phyloP scores from a whole-genome alignment of 2,797 vertebrate species.

The Pipistrellus kuhlii region DNA sequence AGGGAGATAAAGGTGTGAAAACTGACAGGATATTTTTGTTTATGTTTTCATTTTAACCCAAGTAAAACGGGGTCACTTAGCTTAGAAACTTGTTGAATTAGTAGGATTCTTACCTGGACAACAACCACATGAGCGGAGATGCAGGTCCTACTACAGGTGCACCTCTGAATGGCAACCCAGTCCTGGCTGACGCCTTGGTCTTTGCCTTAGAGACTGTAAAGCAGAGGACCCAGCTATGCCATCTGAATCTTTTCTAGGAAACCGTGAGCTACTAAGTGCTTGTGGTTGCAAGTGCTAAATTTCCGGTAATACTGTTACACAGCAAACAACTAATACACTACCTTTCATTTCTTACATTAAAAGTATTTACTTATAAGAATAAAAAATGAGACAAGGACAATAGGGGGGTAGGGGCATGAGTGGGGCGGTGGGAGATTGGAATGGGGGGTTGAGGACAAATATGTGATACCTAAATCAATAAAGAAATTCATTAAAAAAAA shows the following conservation, averaged over 20 bases:
- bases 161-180: background rate
- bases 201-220: background rate
- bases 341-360: too few species aligned
- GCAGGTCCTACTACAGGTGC: background rate
- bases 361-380: too few species aligned
- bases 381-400: too few species aligned
- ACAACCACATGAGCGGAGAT: rapidly evolving
- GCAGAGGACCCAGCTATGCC: background rate
- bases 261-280: background rate
- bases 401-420: too few species aligned
- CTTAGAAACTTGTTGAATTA: background rate
- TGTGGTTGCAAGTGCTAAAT: background rate
- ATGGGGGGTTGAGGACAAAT: too few species aligned
- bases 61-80: background rate
- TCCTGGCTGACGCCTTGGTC: background rate
- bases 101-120: background rate
- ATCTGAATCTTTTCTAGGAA: background rate
- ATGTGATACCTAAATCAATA: too few species aligned
- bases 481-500: too few species aligned
- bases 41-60: background rate
- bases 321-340: background rate
- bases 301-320: background rate
- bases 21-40: too few species aligned
- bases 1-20: too few species aligned
- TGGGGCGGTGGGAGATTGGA: too few species aligned